These are phyloP conservation scores for Pyrrhia umbra DNA, from an alignment of 2,888 invertebrate genomes.

Conservation along the genomic window DNA sequence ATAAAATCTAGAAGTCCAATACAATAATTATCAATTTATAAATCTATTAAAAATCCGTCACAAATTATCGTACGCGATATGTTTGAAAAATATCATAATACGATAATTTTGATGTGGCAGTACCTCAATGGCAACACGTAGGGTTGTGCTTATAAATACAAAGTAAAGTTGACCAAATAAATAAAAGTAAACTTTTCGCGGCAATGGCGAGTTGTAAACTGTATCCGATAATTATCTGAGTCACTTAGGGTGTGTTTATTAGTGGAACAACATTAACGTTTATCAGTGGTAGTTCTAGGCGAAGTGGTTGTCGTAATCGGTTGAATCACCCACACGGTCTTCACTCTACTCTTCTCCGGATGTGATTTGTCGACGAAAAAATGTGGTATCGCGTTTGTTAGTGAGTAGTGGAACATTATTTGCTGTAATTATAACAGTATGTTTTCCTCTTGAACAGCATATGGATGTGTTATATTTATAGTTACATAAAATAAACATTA, in stretches of 20 bases:
- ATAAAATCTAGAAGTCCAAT: slow-evolving; percentile 18
- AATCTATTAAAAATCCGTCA: slow-evolving; percentile 26
- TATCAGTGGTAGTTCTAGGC: slow-evolving; percentile 78
- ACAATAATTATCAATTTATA: slow-evolving; percentile 16
- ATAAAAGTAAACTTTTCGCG: slow-evolving; percentile 22
- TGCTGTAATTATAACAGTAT: slow-evolving; percentile 83
- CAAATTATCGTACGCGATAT: slow-evolving; percentile 51
- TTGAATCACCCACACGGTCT: slow-evolving; percentile 83
- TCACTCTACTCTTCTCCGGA: slow-evolving; percentile 83
- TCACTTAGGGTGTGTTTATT: slow-evolving; percentile 66
- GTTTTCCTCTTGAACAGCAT: slow-evolving; percentile 82
- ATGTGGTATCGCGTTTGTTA: slow-evolving; percentile 86
- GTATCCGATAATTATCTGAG: slow-evolving; percentile 43
- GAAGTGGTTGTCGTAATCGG: slow-evolving; percentile 78
- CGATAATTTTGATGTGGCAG: slow-evolving; percentile 70
- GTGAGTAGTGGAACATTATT: slow-evolving; percentile 76
- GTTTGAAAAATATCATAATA: slow-evolving; percentile 54
- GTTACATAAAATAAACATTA: slow-evolving; percentile 37
- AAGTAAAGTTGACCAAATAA: slow-evolving; percentile 17
- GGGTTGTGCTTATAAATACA: slow-evolving; percentile 34
- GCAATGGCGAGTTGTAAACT: slow-evolving; percentile 2
- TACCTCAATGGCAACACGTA: slow-evolving; percentile 66
- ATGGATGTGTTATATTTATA: slow-evolving; percentile 70
- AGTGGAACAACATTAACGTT: slow-evolving; percentile 71
- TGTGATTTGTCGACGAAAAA: slow-evolving; percentile 89